These are phyloP conservation scores for Limosa lapponica DNA, from an alignment of 2,797 vertebrate species.

Conservation along the genomic window DNA sequence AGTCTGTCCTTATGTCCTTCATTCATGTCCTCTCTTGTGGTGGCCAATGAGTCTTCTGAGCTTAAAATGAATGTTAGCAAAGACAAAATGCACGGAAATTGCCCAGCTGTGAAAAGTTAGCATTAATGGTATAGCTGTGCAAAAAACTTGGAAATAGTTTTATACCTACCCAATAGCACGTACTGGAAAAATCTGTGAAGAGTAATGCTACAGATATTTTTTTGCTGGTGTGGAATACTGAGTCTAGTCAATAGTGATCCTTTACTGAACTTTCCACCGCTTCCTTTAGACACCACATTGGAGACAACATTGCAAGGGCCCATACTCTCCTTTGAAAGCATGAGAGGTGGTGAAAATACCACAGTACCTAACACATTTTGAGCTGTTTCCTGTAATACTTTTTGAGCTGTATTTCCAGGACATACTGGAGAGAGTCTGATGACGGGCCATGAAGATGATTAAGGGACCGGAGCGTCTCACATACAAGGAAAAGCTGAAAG, in stretches of 20 bases:
- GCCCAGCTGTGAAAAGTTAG: not conserved
- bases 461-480: not conserved
- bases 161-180: not conserved
- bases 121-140: not conserved
- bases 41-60: not conserved
- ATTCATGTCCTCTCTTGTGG: not conserved
- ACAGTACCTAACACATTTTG: not conserved
- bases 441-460: not conserved
- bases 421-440: not conserved
- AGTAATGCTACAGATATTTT: not conserved
- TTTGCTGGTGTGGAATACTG: not conserved
- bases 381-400: not conserved
- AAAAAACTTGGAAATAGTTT: slow-evolving; percentile 9
- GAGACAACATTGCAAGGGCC: not conserved
- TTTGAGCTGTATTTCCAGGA: not conserved
- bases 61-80: not conserved
- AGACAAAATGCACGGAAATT: not conserved
- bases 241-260: not conserved
- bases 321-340: not conserved
- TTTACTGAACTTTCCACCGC: not conserved
- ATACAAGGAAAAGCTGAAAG: not conserved
- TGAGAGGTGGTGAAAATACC: not conserved
- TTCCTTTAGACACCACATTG: not conserved
- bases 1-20: not conserved
- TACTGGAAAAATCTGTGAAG: not conserved